Evolutionary conservation across 2,797 vertebrate genomes (phyloP), one percentile per base, ranked within the genome.

Genomic region (Chloroceryle inda): DNA sequence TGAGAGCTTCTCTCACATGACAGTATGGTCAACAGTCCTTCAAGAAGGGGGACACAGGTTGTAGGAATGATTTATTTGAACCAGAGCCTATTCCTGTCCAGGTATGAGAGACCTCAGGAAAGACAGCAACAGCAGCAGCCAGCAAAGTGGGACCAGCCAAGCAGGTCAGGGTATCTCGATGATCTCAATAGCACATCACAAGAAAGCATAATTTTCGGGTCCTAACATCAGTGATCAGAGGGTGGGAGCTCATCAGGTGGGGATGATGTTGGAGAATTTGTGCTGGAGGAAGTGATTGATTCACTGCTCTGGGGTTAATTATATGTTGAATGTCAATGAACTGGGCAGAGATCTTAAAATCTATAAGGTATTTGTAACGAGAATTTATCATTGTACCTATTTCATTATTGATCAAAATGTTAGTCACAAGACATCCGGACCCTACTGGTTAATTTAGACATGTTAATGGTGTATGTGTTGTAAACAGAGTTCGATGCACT

Each of bases 281-380:
- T 31, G 61, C 26, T 18, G 13, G 44, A 87, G 35, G 52, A 84
- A 40, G 38, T 66, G 23, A 63, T 19, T 90, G 72, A 91, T 73
- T 74, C 35, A 29, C 5, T 4, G 37, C 73, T 80, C 69, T 74
- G 56, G n/a, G n/a, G 22, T 93, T 86, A 85, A 93, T 83, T 67
- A 66, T 16, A 38, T 17, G 59, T n/a, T 26, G 20, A n/a, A 35
- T 74, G 40, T 21, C 45, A 27, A 84, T 73, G 73, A 79, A 89
- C 61, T 72, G 58, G 88, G 55, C 56, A 90, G 69, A 97, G 86
- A 56, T 21, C 17, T 92, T 79, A 49, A 72, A 85, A 88, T 55
- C 73, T 73, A 38, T 77, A 67, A 82, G 55, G 56, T 62, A 21
- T 68, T 92, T 76, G 37, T 66, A 79, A 73, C 29, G 66, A 74